Evolutionary conservation across 2,797 vertebrate genomes (phyloP).

Genomic region (Eulemur albifrons): DNA sequence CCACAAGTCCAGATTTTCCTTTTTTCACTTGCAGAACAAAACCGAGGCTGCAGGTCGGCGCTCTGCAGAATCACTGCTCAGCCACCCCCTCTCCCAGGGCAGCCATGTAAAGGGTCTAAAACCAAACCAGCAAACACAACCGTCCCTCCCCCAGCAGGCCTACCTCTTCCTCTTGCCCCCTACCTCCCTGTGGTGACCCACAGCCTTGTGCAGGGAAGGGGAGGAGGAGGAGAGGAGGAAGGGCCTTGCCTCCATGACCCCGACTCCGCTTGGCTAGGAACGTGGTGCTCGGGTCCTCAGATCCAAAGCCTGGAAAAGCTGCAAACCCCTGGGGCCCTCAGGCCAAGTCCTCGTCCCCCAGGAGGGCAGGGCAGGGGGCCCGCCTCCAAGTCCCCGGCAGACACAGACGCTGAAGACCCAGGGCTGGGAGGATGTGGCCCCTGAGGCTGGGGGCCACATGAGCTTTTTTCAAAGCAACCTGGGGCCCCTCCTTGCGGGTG

Average conservation of each 20-base stretch:
- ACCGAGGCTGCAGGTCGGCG: fast-evolving
- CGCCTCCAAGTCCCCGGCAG: not conserved
- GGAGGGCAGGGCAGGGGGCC: not conserved
- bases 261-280: not conserved
- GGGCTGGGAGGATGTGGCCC: fast-evolving
- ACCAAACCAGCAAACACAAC: not conserved
- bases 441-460: not conserved
- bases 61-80: not conserved
- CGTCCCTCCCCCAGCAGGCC: not conserved
- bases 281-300: not conserved
- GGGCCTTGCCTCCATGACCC: fast-evolving
- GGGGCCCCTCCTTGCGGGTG: not conserved
- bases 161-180: fast-evolving
- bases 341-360: not conserved
- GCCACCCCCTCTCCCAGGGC: fast-evolving
- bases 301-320: not conserved
- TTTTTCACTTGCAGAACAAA: not conserved
- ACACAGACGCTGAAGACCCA: fast-evolving
- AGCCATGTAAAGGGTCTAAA: not conserved
- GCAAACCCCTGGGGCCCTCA: not conserved
- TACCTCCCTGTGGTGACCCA: too few relatives aligned
- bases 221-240: fast-evolving
- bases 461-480: not conserved
- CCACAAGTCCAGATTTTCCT: not conserved
- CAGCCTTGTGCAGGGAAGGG: not conserved